Evolutionary conservation across 2,888 invertebrate genomes (phyloP), one percentile per base, ranked within the genome.

Genomic region (Pedicia rivosa): DNA sequence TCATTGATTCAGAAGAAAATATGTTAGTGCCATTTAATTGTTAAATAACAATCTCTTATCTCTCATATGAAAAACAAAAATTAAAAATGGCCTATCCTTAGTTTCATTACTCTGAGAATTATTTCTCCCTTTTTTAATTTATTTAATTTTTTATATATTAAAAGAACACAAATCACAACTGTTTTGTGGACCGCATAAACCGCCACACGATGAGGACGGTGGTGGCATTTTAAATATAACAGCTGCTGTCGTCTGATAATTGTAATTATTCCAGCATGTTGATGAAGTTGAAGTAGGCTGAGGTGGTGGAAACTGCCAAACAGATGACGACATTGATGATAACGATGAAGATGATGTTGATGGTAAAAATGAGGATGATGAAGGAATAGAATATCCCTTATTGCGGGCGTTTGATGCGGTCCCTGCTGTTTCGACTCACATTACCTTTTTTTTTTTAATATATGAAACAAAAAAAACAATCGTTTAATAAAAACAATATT

Each of bases 401-500:
- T 20, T 27, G 17, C 36, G 36, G 24, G 17, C 27, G 12, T 30
- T 34, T 14, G 37, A 37, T 29, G 56, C 59, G 61, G 52, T 53
- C 59, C 46, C 60, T 45, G 17, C 57, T 55, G 46, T 59, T 59
- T 47, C 60, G 55, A 50, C 59, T 59, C 38, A 60, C 58, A 48
- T 60, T 58, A 35, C 60, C 60, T 46, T 30, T 34, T 36, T 40
- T 36, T 36, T 39, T 39, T 30, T 36, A 35, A 20, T 25, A 22
- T 6, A 29, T 29, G 29, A 13, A 22, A 32, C 32, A n/a, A 22
- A 12, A 13, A 14, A n/a, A n/a, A n/a, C n/a, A n/a, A n/a, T n/a
- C n/a, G n/a, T n/a, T n/a, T 17, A 32, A 20, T 26, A 39, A 35
- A 30, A 26, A 12, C 12, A 20, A 20, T 35, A 31, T 35, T 31